A percentile compares a stretch with the other conserved stretches of the same genome.
These are phyloP conservation scores for Colletes gigas DNA, from an alignment of 1,140 invertebrate species.

Conservation along the genomic window DNA sequence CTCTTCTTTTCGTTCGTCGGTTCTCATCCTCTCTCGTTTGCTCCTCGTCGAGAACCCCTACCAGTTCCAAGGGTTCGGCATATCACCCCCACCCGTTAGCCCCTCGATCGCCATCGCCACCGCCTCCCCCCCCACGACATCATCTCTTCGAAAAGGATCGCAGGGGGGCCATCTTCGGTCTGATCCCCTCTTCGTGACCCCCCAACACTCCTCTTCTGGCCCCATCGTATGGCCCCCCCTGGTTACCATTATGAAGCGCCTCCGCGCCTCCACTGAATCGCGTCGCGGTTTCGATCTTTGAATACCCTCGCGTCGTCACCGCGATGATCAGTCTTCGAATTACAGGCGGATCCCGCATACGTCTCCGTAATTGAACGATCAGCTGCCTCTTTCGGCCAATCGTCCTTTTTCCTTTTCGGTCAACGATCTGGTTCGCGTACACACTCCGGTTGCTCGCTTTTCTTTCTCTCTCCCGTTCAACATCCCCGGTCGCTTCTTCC, in stretches of 20 bases:
- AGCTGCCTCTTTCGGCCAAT: background rate
- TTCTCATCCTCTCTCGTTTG: slow-evolving; percentile 11
- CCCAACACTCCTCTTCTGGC: slow-evolving; percentile 13
- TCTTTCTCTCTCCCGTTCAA: background rate
- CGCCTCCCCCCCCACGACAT: too few relatives aligned
- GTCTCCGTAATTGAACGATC: background rate
- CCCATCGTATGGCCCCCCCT: slow-evolving; percentile 23
- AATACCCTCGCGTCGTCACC: slow-evolving; percentile 73
- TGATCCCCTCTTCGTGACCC: slow-evolving; percentile 54
- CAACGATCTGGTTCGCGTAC: background rate
- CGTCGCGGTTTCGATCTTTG: slow-evolving; percentile 75
- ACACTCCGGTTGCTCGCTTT: slow-evolving; percentile 13
- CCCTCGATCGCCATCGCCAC: too few relatives aligned
- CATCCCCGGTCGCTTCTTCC: background rate
- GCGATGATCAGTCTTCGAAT: slow-evolving; percentile 78
- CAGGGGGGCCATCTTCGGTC: slow-evolving; percentile 51
- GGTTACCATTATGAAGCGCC: slow-evolving; percentile 54
- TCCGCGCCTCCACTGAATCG: slow-evolving; percentile 62
- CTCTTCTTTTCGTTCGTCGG: slow-evolving; percentile 22
- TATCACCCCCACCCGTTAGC: slow-evolving; percentile 2
- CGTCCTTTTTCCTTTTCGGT: background rate
- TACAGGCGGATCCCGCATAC: slow-evolving; percentile 73
- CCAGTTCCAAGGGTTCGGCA: slow-evolving; percentile 49
- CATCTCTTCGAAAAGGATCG: slow-evolving; percentile 39
- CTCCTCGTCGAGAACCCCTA: slow-evolving; percentile 51